Percentiles rank a stretch among this genome's conserved stretches.
Conservation (phyloP, 2,113 vertebrate genomes). For the Gallinago undulata region DNA sequence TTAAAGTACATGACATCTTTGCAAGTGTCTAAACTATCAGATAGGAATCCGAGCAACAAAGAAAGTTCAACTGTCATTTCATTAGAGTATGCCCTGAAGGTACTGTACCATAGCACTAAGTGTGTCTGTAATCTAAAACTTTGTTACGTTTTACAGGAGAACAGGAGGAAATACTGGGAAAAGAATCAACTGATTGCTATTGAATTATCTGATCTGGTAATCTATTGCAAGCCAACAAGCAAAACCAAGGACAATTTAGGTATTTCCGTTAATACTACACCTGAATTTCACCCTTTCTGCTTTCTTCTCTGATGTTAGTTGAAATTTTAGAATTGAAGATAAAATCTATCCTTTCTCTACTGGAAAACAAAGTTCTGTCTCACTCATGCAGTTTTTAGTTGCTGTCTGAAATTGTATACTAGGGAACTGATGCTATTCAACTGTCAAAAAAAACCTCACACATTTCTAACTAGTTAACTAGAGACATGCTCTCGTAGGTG, state of each 20-base stretch:
- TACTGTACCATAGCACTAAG: not conserved
- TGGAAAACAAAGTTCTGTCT: not conserved
- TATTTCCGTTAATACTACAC: conserved; percentile 28
- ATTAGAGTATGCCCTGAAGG: not conserved
- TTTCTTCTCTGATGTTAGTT: not conserved
- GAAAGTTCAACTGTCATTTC: not conserved
- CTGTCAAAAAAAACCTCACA: not conserved
- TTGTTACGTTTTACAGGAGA: conserved; percentile 72
- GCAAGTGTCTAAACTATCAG: not conserved
- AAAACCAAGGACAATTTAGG: conserved; percentile 95
- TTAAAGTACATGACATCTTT: not conserved
- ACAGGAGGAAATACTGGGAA: conserved; percentile 85
- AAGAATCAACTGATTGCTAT: conserved; percentile 90
- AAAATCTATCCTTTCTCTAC: not conserved
- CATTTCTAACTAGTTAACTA: not conserved
- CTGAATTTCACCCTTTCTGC: not conserved
- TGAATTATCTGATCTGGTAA: conserved; percentile 93
- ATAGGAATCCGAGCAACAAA: not conserved
- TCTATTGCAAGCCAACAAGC: conserved; percentile 95
- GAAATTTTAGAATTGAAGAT: not conserved
- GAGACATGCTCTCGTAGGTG: not conserved
- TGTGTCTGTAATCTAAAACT: not conserved
- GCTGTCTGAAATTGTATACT: not conserved
- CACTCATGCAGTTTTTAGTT: not conserved
- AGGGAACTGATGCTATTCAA: not conserved